Base-by-base conservation (phyloP, 2,888 invertebrate species). In the Choreutis nemorana region DNA sequence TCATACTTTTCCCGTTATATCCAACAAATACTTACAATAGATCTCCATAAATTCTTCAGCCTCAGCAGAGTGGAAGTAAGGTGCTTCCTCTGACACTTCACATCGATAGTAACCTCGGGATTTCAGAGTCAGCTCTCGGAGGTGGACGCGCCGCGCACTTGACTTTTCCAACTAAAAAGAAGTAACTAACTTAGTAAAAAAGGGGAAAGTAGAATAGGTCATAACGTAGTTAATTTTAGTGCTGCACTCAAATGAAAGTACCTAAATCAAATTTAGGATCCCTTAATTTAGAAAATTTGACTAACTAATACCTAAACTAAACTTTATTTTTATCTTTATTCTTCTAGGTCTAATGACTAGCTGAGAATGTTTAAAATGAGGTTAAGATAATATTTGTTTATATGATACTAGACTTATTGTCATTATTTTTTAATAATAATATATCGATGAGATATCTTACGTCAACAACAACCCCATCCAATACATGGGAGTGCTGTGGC, bases 1-100 rank as follows among this genome's bases (percentile, higher is more conserved):
- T 18, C 4, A 18, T 18, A 8, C 4, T 18, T 18, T 18, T 18
- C 18, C 18, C 4, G 8, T 5, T 18, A 18, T 5, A 8, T 18
- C 5, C 18, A 18, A 18, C 4, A 18, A 18, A 18, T 18, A 18
- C 86, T 81, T 66, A 89, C 89, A 88, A 44, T 87, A 87, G 45
- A 89, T 83, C 50, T 83, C 81, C 87, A 89, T 87, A 52, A 85
- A 86, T 33, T 85, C 84, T 55, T 87, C 87, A 39, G 86, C 84
- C 42, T 84, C 85, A 33, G 87, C 87, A 9, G 89, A 88, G 61
- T 87, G 86, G 65, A 90, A 90, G 31, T 87, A 87, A 16, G 90
- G 89, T 30, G 88, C 88, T 62, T 89, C 89, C 36, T 86, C 89
- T 18, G 88, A 89, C 32, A 89, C 87, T 62, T 89, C 89, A 53